phyloP scores from a whole-genome alignment of 2,113 vertebrate genomes.

The Hemibagrus wyckioides region DNA sequence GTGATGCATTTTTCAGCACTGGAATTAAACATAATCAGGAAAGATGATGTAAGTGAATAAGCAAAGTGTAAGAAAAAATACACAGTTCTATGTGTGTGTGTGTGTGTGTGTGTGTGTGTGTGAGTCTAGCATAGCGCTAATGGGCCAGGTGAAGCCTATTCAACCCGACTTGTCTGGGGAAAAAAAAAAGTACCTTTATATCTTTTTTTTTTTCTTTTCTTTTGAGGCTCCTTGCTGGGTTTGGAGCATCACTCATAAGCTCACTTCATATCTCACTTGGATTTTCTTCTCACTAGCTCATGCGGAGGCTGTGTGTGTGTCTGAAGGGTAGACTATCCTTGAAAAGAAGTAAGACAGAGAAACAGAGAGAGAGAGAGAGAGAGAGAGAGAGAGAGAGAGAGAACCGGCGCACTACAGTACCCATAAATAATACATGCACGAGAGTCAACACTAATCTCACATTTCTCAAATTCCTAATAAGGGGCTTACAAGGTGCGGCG shows the following conservation, averaged over 20 bases:
- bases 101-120: not conserved
- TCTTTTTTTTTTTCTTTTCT: not conserved
- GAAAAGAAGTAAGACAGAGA: conserved; percentile 27
- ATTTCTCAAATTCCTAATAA: conserved; percentile 43
- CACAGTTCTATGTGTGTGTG: too few relatives aligned
- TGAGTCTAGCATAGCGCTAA: not conserved
- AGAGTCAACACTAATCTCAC: conserved; percentile 44
- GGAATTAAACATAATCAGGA: not conserved
- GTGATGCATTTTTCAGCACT: not conserved
- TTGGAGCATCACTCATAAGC: conserved; percentile 39
- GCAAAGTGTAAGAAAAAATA: not conserved
- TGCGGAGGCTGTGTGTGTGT: not conserved
- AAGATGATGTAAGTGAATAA: not conserved
- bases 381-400: conserved; percentile 17
- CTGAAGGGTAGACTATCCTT: conserved; percentile 30
- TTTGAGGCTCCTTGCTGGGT: conserved; percentile 24
- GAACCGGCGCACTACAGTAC: conserved; percentile 25
- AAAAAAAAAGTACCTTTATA: not conserved
- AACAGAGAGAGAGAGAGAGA: not conserved
- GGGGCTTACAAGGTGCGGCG: conserved; percentile 30
- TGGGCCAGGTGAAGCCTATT: not conserved
- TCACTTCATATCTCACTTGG: conserved; percentile 44
- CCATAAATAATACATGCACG: conserved; percentile 45
- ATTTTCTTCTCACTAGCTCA: conserved; percentile 4
- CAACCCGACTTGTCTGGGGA: not conserved